Base-by-base conservation (phyloP, 2,888 invertebrate genomes). In the Nemurella pictetii region DNA sequence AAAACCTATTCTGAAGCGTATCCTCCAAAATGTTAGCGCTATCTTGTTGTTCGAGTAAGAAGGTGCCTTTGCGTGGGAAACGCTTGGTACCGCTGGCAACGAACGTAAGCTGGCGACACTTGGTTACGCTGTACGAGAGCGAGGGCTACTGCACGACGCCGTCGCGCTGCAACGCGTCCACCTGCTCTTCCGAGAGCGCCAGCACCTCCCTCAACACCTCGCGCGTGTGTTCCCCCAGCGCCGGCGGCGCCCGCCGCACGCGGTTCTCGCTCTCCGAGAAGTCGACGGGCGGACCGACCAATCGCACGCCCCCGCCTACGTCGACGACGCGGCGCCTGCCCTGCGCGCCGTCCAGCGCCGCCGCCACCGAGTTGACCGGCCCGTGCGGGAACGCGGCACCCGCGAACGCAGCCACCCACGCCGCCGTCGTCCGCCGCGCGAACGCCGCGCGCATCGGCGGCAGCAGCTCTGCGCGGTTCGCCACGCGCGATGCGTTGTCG, bases 241-340 rank as follows among this genome's bases (percentile, higher is more conserved):
- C 90, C 0, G 99, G 99, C 0, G 99, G 98, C 0, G 97, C 93
- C 0, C 91, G 91, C 85, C 95, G 92, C 0, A 95, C 94, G 86
- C 91, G 90, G 89, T 97, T 96, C 0, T 93, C 93, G 0, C 95
- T 94, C 83, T 93, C 93, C 87, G 95, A 95, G 89, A 94, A 99
- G 78, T 92, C 92, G 0, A 98, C 98, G 0, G 98, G 95, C 0
- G 98, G 98, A 0, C 96, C 97, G 77, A 97, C 95, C 4, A 97
- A 90, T 89, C 94, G 95, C 0, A 98, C 91, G 7, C 86, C 88
- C 0, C 96, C 96, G n/a, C 91, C 93, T 86, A 95, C 94, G 0
- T 93, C 92, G 87, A 93, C 92, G 0, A 98, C 94, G 90, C 99
- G 99, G 0, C 95, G 95, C 91, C 99, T 97, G 83, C 94, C 92